Evolutionary conservation across 2,113 vertebrate genomes (phyloP).

Genomic region (Perccottus glenii): DNA sequence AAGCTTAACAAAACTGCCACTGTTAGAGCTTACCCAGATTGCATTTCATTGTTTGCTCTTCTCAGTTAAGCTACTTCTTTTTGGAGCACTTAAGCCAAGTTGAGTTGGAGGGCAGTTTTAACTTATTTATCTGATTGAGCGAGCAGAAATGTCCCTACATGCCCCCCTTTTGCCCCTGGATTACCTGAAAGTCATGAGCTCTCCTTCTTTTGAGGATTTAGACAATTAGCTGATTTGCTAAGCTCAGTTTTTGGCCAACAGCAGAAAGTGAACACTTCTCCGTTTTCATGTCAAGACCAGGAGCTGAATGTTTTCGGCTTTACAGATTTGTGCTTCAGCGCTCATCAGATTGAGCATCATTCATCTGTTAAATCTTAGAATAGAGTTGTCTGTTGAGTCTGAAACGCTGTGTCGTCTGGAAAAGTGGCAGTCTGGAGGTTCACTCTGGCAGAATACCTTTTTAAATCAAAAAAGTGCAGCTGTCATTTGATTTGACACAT

Average conservation of each 20-base stretch:
- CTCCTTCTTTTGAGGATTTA: slow-evolving; percentile 59
- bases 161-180: slow-evolving; percentile 45
- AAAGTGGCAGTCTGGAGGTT: neutral
- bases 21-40: slow-evolving; percentile 55
- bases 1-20: slow-evolving; percentile 64
- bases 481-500: slow-evolving; percentile 27
- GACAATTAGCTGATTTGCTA: slow-evolving; percentile 63
- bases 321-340: slow-evolving; percentile 17
- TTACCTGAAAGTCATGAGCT: slow-evolving; percentile 55
- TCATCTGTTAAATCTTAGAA: slow-evolving; percentile 32
- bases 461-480: neutral
- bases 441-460: slow-evolving; percentile 1
- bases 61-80: slow-evolving; percentile 54
- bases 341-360: slow-evolving; percentile 32
- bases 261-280: slow-evolving; percentile 51
- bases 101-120: slow-evolving; percentile 72
- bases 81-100: slow-evolving; percentile 61
- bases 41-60: slow-evolving; percentile 59
- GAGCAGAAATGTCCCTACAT: slow-evolving; percentile 55
- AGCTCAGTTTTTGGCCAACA: slow-evolving; percentile 58
- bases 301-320: slow-evolving; percentile 15
- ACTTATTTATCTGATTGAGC: slow-evolving; percentile 74
- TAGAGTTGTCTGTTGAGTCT: slow-evolving; percentile 17
- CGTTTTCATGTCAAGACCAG: slow-evolving; percentile 44
- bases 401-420: neutral